Conservation (phyloP, 2,797 vertebrate genomes). For the Phrynocephalus guinanensis region DNA sequence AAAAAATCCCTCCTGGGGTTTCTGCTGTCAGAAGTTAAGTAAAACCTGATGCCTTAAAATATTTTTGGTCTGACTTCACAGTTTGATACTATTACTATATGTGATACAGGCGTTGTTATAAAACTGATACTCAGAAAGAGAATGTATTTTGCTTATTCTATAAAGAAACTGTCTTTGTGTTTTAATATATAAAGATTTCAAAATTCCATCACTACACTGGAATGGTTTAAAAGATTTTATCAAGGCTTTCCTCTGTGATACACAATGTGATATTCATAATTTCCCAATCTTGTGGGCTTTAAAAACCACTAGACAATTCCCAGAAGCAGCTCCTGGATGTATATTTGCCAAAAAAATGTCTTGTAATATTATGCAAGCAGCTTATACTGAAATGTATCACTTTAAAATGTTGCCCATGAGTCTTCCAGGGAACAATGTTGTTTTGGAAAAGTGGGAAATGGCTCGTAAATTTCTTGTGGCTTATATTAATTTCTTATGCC, state of each 20-base stretch:
- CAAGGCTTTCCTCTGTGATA: neutral
- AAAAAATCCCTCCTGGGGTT: constrained; percentile 52
- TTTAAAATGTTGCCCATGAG: neutral
- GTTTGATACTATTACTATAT: neutral
- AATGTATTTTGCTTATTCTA: constrained; percentile 28
- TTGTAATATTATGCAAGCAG: neutral
- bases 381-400: neutral
- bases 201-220: neutral
- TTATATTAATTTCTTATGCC: neutral
- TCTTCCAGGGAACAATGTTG: neutral
- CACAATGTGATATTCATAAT: no score
- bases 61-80: neutral
- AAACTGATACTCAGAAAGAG: constrained; percentile 33
- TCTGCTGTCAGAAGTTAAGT: neutral
- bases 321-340: neutral
- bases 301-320: neutral
- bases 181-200: neutral
- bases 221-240: neutral
- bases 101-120: neutral
- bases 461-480: neutral
- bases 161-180: constrained; percentile 50
- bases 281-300: neutral
- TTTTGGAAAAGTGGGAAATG: neutral
- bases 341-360: neutral
- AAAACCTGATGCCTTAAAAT: neutral